These are phyloP conservation scores for Mungos mungo DNA, from an alignment of 2,113 vertebrate species.

Conservation along the genomic window DNA sequence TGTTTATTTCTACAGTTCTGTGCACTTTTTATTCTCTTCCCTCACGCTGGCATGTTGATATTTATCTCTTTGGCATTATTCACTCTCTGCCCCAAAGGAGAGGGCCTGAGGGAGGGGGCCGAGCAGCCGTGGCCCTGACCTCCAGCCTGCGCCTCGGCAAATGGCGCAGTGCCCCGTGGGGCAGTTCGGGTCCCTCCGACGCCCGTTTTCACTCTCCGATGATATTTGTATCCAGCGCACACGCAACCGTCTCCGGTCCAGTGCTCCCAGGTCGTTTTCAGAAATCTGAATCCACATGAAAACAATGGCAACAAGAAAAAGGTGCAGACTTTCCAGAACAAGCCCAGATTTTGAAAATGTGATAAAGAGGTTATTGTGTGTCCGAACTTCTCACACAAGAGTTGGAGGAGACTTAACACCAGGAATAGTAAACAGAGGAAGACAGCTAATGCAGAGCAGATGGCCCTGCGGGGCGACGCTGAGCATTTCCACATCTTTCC, in stretches of 20 bases:
- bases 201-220: background rate
- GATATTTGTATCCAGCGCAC: background rate
- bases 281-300: background rate
- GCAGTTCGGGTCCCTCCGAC: background rate
- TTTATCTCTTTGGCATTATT: background rate
- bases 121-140: too few relatives aligned
- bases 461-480: conserved; percentile 36
- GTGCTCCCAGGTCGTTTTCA: conserved; percentile 31
- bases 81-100: background rate
- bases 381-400: conserved; percentile 75
- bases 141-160: fast-evolving
- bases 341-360: conserved; percentile 26
- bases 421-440: conserved; percentile 79
- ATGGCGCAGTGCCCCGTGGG: fast-evolving
- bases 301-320: background rate
- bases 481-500: background rate
- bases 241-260: background rate
- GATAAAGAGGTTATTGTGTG: conserved; percentile 75
- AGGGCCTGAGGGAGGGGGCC: background rate
- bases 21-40: background rate
- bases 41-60: background rate
- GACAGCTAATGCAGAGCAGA: conserved; percentile 79
- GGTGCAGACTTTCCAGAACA: conserved; percentile 37
- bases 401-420: conserved; percentile 47
- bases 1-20: background rate